Evolutionary conservation across 1,140 invertebrate genomes (phyloP).

Genomic region (Bombus difficillimus): DNA sequence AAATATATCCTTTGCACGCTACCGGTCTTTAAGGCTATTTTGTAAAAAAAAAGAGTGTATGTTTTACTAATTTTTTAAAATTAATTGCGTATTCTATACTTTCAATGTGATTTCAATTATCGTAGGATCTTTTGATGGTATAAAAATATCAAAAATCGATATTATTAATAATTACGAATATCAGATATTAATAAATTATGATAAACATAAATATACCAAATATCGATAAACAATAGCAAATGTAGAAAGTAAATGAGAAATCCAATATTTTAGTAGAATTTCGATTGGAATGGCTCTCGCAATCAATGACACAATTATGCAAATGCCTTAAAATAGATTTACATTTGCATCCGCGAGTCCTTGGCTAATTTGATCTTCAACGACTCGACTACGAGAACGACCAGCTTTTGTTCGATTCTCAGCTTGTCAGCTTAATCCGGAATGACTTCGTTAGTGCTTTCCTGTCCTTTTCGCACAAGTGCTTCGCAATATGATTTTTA

Average conservation of each 20-base stretch:
- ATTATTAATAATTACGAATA: no score
- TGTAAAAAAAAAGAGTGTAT: no score
- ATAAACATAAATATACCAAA: neutral
- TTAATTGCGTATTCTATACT: no score
- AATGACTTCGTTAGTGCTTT: slow-evolving; percentile 2
- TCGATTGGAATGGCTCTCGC: neutral
- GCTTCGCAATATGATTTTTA: neutral
- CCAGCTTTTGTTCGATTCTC: neutral
- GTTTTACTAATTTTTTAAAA: no score
- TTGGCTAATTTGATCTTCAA: slow-evolving; percentile 5
- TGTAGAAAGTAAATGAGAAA: neutral
- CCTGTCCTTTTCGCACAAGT: neutral
- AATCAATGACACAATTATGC: slow-evolving; percentile 4
- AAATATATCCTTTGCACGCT: no score
- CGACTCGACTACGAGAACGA: neutral
- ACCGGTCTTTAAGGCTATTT: no score
- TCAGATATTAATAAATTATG: no score
- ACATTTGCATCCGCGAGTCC: slow-evolving; percentile 16
- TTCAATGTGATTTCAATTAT: no score
- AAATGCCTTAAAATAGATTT: slow-evolving; percentile 19
- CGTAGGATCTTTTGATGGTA: no score
- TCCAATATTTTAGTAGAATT: neutral
- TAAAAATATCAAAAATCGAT: no score
- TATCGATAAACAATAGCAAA: neutral
- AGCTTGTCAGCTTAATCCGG: neutral